Base-by-base conservation (phyloP, 1,140 invertebrate species). In the Drosophila melanogaster region DNA sequence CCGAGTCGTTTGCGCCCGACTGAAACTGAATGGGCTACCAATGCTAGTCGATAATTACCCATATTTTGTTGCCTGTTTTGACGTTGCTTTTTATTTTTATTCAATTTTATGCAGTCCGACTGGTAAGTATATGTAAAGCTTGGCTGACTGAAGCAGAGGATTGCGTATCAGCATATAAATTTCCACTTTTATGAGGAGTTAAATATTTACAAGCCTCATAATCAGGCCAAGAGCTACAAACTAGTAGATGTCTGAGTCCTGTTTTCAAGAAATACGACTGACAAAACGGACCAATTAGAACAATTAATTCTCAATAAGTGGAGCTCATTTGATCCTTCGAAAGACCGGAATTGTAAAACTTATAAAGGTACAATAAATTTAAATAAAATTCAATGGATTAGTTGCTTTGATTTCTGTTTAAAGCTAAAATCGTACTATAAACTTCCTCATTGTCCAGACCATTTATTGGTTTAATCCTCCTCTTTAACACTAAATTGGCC, bases 1-100 rank as follows among this genome's bases (percentile, higher is more conserved):
- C 70, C 49, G 51, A 50, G 53, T 38, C 10, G 19, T 40, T 38
- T 77, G 15, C 53, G 50, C 35, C 30, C 58, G 55, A 41, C 43
- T 69, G 73, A 44, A 47, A 57, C 50, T 77, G 54, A 53, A 75
- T 79, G 62, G 49, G 47, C 43, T 79, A 61, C 80, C 55, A 75
- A 59, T 77, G 50, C 79, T 78, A 86, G 69, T 47, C 78, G 81
- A 87, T 87, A 86, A 86, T 86, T 86, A 86, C 83, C 79, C 83
- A 86, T 86, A 86, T 86, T 86, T 86, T 86, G 83, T 86, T 83
- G 83, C 79, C 83, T 86, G 83, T 87, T 86, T 87, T 87, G 83
- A 87, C 74, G 78, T 74, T 79, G 74, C 46, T 78, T 81, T 86
- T 86, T 75, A 70, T 58, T 86, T 85, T 81, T 74, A 76, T 79